A percentile compares a stretch with the other conserved stretches of the same genome.
phyloP scores from a whole-genome alignment of 2,797 vertebrate genomes.

The Cheirogaleus major region DNA sequence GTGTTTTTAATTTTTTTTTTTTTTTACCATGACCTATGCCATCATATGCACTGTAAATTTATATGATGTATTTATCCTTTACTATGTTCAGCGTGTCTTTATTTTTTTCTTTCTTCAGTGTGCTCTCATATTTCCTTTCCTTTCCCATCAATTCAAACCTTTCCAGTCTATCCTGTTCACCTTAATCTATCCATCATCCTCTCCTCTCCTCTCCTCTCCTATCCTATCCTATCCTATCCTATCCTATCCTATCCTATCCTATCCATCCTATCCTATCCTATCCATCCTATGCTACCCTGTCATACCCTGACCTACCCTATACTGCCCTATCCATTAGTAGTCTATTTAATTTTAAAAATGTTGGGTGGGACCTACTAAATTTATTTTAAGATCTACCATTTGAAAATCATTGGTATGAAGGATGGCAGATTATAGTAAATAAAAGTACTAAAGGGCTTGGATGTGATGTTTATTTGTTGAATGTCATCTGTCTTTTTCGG shows the following conservation, averaged over 20 bases:
- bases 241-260: not conserved
- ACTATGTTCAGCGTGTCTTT: not conserved
- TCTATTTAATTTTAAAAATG: conserved; percentile 19
- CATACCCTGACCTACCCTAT: not conserved
- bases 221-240: not conserved
- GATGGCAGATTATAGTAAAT: not conserved
- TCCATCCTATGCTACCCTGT: not conserved
- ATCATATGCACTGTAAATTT: not conserved
- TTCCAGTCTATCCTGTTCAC: not conserved
- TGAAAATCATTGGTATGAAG: conserved; percentile 18
- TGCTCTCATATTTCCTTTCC: not conserved
- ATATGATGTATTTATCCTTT: not conserved
- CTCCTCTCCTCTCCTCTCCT: not conserved
- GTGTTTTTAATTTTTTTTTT: not conserved
- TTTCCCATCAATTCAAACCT: not conserved
- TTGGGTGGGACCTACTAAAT: not conserved
- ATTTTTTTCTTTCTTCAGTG: not conserved
- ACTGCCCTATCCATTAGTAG: not conserved
- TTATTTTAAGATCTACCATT: conserved; percentile 24
- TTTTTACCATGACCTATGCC: not conserved
- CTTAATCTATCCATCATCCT: not conserved
- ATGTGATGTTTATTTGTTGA: conserved; percentile 18
- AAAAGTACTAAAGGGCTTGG: not conserved
- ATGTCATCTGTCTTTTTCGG: not conserved
- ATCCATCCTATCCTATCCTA: not conserved